phyloP scores from a whole-genome alignment of 2,888 invertebrate genomes.

The Pteria penguin region DNA sequence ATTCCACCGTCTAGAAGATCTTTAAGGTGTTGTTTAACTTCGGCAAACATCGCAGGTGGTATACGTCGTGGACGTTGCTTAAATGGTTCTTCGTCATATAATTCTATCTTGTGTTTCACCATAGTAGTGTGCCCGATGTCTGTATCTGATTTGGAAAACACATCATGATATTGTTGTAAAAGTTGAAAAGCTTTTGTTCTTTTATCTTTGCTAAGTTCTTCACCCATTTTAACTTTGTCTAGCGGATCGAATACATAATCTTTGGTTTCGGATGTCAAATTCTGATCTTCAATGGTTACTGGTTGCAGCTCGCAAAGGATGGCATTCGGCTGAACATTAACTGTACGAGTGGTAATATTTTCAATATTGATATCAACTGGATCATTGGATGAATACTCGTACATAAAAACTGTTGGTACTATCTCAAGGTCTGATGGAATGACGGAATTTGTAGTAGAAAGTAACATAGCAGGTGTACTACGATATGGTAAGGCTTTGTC shows the following conservation, averaged over 20 bases:
- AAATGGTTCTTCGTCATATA: slow-evolving; percentile 13
- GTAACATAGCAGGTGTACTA: slow-evolving; percentile 38
- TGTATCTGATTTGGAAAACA: slow-evolving; percentile 24
- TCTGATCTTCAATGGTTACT: not conserved
- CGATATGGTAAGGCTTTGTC: slow-evolving; percentile 37
- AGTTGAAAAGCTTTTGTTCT: not conserved
- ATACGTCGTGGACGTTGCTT: slow-evolving; percentile 20
- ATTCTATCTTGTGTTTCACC: slow-evolving; percentile 16
- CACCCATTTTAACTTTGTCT: slow-evolving; percentile 39
- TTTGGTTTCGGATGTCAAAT: not conserved
- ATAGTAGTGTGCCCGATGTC: slow-evolving; percentile 18
- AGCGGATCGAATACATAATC: slow-evolving; percentile 34
- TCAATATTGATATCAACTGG: not conserved
- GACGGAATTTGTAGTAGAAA: slow-evolving; percentile 9
- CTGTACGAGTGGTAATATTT: not conserved
- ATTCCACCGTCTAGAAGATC: slow-evolving; percentile 1
- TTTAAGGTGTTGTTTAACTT: slow-evolving; percentile 29
- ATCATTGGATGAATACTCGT: not conserved
- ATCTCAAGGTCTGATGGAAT: slow-evolving; percentile 14
- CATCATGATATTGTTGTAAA: not conserved
- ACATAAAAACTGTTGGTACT: not conserved
- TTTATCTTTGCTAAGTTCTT: slow-evolving; percentile 36
- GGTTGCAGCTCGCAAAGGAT: slow-evolving; percentile 3
- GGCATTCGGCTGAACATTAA: not conserved
- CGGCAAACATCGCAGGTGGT: slow-evolving; percentile 17